Evolutionary conservation across 2,113 vertebrate genomes (phyloP), one percentile per base, ranked within the genome.

Genomic region (Nothobranchius furzeri): DNA sequence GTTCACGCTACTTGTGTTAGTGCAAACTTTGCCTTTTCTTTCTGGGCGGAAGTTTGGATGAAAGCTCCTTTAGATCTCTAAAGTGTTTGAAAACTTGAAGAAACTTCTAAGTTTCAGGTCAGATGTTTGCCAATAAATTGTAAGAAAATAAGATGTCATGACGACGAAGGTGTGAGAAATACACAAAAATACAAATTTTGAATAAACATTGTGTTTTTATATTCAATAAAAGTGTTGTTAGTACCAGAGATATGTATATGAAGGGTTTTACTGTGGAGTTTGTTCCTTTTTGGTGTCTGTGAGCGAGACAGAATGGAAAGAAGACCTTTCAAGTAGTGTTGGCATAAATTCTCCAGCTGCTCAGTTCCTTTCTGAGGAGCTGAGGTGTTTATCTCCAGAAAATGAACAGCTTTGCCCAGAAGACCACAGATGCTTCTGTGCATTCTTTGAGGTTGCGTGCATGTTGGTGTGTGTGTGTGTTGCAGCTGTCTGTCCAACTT

Each of bases 321-420:
- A 82, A 88, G 81, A 89, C 87, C 88, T 85, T 91, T 92, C 87
- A 90, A 90, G 89, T 90, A 74, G 79, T 75, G 64, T 80, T 87
- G 88, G 88, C 89, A 88, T 92, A 89, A 86, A 89, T 90, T 90
- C 84, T 92, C 91, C 91, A 93, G 92, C 91, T 93, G 92, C 89
- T 90, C 83, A 59, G 84, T 87, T 87, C 74, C 80, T 82, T 90
- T 88, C 87, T 85, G 87, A 87, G 85, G 87, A 90, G 84, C 86
- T 78, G 84, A 89, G 76, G 82, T 90, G 89, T 90, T 91, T 89
- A 87, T 90, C 90, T 92, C 83, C 75, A 85, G 85, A 86, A 87
- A 90, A 89, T 89, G 89, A 88, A 87, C 88, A 87, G 89, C 85
- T 91, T 90, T 91, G 85, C 87, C 88, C 88, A 88, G 79, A 89